phyloP scores from a whole-genome alignment of 2,113 vertebrate species.

The Oxyura jamaicensis region DNA sequence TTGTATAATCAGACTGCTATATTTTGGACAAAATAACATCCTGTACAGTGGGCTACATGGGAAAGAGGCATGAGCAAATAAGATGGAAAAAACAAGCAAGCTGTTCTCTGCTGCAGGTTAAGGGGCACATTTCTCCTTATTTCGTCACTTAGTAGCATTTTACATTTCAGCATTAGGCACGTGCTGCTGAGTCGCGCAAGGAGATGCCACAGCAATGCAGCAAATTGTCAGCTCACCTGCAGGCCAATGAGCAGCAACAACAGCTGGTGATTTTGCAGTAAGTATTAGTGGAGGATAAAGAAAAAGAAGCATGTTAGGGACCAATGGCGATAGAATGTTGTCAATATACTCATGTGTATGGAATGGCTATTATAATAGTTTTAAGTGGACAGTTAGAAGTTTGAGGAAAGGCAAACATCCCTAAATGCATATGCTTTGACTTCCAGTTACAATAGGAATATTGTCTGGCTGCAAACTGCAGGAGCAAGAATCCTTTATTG shows the following conservation, averaged over 20 bases:
- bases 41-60: neutral
- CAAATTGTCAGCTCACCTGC: neutral
- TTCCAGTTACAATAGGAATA: neutral
- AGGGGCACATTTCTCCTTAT: neutral
- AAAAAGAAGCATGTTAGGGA: neutral
- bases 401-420: neutral
- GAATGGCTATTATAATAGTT: neutral
- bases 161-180: neutral
- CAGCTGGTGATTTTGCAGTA: neutral
- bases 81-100: neutral
- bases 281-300: neutral
- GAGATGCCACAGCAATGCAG: neutral
- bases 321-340: neutral
- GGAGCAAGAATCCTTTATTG: neutral
- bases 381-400: neutral
- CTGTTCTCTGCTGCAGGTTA: neutral
- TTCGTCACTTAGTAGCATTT: neutral
- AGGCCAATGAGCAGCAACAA: neutral
- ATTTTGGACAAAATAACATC: neutral
- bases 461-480: neutral
- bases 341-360: neutral
- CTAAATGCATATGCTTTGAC: neutral
- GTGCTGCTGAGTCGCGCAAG: rapidly evolving
- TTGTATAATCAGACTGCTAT: neutral
- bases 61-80: neutral